Evolutionary conservation across 2,888 invertebrate genomes (phyloP).

Genomic region (Embidobia sp.): DNA sequence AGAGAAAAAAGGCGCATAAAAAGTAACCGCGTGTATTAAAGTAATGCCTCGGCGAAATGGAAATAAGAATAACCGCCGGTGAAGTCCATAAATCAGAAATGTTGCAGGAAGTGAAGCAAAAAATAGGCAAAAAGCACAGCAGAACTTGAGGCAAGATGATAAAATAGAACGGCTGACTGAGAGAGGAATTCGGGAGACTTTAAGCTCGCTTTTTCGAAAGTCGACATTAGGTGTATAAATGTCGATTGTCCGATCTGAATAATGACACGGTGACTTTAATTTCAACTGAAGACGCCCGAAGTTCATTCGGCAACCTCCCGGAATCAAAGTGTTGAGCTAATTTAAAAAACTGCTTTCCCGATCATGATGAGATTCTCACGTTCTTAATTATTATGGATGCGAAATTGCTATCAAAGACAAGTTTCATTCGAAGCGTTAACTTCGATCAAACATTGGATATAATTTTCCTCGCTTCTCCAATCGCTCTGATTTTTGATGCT

Average conservation of each 20-base stretch:
- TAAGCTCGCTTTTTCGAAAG: background rate
- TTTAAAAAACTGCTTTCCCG: background rate
- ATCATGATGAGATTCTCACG: background rate
- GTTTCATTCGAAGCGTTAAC: background rate
- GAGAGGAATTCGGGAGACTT: slow-evolving; percentile 12
- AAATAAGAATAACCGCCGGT: slow-evolving; percentile 30
- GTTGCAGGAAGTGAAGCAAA: slow-evolving; percentile 45
- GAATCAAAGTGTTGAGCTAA: background rate
- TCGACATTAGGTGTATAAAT: background rate
- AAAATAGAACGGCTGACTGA: slow-evolving; percentile 25
- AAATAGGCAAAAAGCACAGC: slow-evolving; percentile 21
- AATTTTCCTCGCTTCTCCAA: too few species aligned
- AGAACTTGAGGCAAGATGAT: slow-evolving; percentile 20
- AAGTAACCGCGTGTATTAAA: slow-evolving; percentile 28
- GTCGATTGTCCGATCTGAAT: too few species aligned
- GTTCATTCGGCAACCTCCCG: background rate
- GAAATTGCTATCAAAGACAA: background rate
- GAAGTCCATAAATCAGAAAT: slow-evolving; percentile 43
- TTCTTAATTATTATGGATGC: background rate
- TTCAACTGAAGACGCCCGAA: background rate
- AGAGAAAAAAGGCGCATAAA: slow-evolving; percentile 6
- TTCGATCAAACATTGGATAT: background rate
- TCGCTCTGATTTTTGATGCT: too few species aligned
- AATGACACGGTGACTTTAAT: background rate
- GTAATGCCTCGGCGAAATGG: slow-evolving; percentile 28